A percentile compares a stretch with the other conserved stretches of the same genome.
These are phyloP conservation scores for Mus caroli DNA, from an alignment of 2,797 vertebrate genomes.

Conservation along the genomic window DNA sequence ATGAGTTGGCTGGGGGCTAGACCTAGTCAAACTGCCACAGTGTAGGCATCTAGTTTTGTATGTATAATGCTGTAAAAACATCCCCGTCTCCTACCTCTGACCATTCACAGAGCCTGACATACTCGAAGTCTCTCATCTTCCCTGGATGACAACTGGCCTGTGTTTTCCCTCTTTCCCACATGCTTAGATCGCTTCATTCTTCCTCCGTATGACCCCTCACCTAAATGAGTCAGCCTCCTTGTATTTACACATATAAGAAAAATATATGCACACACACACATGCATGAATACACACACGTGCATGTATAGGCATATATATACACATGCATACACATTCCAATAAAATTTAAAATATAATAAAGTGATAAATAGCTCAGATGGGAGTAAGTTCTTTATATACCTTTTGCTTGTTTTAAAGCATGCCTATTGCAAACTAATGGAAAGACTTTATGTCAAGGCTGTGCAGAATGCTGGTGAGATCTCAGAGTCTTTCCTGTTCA, in stretches of 20 bases:
- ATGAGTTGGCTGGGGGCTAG: neutral
- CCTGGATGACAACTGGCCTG: rapidly evolving
- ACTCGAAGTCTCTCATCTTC: neutral
- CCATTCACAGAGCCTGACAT: neutral
- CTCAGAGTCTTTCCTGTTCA: neutral
- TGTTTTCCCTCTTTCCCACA: neutral
- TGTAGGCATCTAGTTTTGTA: neutral
- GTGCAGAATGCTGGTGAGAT: neutral
- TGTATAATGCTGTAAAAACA: neutral
- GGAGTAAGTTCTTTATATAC: neutral
- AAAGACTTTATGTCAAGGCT: neutral
- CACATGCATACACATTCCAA: neutral
- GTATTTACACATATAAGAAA: neutral
- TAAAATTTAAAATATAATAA: neutral
- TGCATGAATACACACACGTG: too few species aligned
- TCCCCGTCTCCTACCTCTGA: neutral
- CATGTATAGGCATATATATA: neutral
- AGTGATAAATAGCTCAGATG: neutral
- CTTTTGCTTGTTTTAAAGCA: neutral
- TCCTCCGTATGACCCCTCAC: neutral
- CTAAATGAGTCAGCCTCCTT: neutral
- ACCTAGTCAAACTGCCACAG: neutral
- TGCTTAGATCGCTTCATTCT: neutral
- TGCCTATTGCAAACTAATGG: neutral
- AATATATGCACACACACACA: neutral